Conservation (phyloP, 2,888 invertebrate species). For the Iselma pallidipennis region DNA sequence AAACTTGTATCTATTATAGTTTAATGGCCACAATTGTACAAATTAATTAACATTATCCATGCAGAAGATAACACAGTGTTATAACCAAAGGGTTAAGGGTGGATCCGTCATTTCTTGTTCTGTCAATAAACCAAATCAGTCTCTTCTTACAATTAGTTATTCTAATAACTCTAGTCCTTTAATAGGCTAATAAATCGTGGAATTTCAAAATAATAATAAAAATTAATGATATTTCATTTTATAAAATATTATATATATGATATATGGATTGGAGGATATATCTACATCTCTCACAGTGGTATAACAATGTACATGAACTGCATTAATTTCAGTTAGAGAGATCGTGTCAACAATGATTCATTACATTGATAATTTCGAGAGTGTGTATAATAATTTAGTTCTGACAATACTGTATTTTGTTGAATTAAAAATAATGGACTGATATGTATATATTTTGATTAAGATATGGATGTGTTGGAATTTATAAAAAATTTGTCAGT, state of each 20-base stretch:
- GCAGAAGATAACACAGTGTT: too few relatives aligned
- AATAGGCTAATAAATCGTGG: too few relatives aligned
- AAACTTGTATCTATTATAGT: background rate
- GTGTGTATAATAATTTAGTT: background rate
- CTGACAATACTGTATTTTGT: background rate
- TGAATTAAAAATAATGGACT: background rate
- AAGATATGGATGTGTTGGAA: background rate
- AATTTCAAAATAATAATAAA: background rate
- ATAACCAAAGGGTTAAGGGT: too few relatives aligned
- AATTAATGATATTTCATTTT: too few relatives aligned
- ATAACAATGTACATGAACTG: background rate
- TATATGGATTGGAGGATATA: background rate
- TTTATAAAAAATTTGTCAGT: background rate
- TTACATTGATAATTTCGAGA: background rate
- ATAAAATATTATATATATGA: background rate
- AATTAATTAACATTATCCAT: too few relatives aligned
- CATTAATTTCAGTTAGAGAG: background rate
- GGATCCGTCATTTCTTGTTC: too few relatives aligned
- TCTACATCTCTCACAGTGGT: background rate
- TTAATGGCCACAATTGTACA: too few relatives aligned
- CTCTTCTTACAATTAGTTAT: too few relatives aligned
- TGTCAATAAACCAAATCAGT: too few relatives aligned
- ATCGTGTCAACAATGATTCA: slow-evolving; percentile 2
- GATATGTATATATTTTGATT: background rate
- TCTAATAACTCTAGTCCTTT: too few relatives aligned